A percentile compares a stretch with the other conserved stretches of the same genome.
phyloP scores from a whole-genome alignment of 2,888 invertebrate species.

The Thumatha senex region DNA sequence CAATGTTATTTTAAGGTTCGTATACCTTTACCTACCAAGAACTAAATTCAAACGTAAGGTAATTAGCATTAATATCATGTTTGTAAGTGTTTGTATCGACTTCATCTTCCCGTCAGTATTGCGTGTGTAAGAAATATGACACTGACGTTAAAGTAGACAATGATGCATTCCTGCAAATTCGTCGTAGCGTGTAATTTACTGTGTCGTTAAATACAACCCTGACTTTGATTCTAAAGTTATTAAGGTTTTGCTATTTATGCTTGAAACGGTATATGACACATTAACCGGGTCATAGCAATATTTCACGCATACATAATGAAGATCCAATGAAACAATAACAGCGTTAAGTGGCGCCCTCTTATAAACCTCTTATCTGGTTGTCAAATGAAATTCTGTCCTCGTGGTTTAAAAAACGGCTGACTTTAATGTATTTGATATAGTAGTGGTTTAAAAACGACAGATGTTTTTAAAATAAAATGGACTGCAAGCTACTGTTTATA shows the following conservation, averaged over 20 bases:
- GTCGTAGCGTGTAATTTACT: background rate
- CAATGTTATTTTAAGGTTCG: constrained; percentile 80
- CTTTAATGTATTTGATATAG: too few species aligned
- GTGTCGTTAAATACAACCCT: background rate
- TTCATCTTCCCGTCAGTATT: constrained; percentile 1
- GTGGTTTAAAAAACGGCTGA: constrained; percentile 14
- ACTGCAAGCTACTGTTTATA: constrained; percentile 5
- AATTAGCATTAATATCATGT: background rate
- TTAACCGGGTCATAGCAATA: background rate
- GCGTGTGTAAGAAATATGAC: constrained; percentile 33
- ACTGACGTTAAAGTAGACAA: constrained; percentile 21
- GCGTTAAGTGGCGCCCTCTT: constrained; percentile 35
- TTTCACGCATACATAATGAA: constrained; percentile 5
- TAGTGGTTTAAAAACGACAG: constrained; percentile 12
- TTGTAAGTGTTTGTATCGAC: background rate
- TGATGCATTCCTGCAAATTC: background rate
- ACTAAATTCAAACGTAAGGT: constrained; percentile 35
- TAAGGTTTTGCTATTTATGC: constrained; percentile 2
- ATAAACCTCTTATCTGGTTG: constrained; percentile 20
- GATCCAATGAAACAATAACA: constrained; percentile 9
- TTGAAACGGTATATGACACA: constrained; percentile 1
- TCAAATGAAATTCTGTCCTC: constrained; percentile 15
- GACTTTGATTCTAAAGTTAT: background rate
- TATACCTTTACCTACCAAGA: constrained; percentile 36
- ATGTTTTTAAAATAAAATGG: too few species aligned